These are phyloP conservation scores for Penaeus chinensis DNA, from an alignment of 1,140 invertebrate genomes.

Conservation along the genomic window DNA sequence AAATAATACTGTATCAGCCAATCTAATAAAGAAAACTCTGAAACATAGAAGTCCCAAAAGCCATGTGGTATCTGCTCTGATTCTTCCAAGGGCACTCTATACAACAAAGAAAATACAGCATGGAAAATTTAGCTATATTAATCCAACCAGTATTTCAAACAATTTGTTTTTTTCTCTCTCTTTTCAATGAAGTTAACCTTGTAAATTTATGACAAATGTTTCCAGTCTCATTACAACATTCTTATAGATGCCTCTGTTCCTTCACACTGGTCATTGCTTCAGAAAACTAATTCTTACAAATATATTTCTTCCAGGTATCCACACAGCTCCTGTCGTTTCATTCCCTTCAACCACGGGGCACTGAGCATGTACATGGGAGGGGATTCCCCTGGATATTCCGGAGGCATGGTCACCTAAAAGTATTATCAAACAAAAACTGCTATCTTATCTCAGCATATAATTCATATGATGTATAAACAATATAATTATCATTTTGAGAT, in stretches of 20 bases:
- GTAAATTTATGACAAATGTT: no score
- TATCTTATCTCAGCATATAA: background rate
- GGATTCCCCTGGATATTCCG: constrained; percentile 75
- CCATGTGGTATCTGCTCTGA: no score
- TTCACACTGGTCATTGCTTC: no score
- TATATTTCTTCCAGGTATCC: constrained; percentile 75
- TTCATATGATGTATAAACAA: background rate
- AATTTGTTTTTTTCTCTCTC: no score
- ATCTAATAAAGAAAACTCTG: background rate
- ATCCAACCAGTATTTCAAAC: no score
- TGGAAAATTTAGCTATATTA: no score
- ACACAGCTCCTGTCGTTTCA: constrained; percentile 73
- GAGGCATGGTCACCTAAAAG: constrained; percentile 74
- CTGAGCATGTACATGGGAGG: constrained; percentile 80
- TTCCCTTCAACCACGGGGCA: constrained; percentile 77
- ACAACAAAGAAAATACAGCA: constrained; percentile 9
- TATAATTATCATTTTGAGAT: no score
- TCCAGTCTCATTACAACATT: no score
- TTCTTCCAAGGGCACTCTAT: no score
- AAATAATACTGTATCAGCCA: background rate
- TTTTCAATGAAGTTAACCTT: no score
- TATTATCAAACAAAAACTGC: constrained; percentile 58
- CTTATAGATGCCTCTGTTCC: no score
- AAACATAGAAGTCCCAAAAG: background rate
- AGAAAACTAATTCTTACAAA: constrained; percentile 18